Evolutionary conservation across 37 sponge, comb jelly and placozoan genomes (phyloP).

Genomic region (Hexactinellida sp.): DNA sequence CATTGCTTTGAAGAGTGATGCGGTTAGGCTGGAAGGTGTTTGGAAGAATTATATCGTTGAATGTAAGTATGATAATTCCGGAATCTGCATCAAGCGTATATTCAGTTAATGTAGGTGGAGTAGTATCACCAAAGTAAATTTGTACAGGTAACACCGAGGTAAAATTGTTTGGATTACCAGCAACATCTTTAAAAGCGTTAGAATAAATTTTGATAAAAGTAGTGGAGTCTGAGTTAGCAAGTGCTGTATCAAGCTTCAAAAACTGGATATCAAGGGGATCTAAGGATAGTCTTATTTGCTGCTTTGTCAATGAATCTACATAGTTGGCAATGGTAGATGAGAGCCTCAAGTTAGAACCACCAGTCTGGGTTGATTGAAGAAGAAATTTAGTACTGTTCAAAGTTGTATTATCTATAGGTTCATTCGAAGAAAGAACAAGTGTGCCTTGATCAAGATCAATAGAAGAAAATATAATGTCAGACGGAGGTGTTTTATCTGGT

Average conservation of each 20-base stretch:
- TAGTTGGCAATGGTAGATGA: background rate
- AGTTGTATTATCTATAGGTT: background rate
- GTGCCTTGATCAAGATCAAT: slow-evolving; percentile 22
- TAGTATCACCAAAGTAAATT: slow-evolving; percentile 35
- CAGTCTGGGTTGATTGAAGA: slow-evolving; percentile 35
- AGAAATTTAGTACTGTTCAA: slow-evolving; percentile 32
- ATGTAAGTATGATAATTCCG: slow-evolving; percentile 44
- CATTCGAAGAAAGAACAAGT: slow-evolving; percentile 27
- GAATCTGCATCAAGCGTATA: slow-evolving; percentile 42
- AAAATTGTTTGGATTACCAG: slow-evolving; percentile 30
- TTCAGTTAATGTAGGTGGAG: slow-evolving; percentile 31
- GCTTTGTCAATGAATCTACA: background rate
- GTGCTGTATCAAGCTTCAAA: slow-evolving; percentile 24
- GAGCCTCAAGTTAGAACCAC: background rate
- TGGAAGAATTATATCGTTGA: slow-evolving; percentile 44
- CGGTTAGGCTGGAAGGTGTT: slow-evolving; percentile 38
- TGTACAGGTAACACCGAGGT: slow-evolving; percentile 5
- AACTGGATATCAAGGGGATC: background rate
- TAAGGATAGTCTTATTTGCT: background rate
- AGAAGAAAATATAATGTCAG: background rate
- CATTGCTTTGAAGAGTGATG: slow-evolving; percentile 45
- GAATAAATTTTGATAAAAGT: slow-evolving; percentile 44
- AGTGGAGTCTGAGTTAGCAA: slow-evolving; percentile 41
- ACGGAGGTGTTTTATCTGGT: slow-evolving; percentile 16
- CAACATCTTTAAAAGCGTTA: slow-evolving; percentile 39